phyloP scores from a whole-genome alignment of 1,140 invertebrate species.

The Psix sp. region DNA sequence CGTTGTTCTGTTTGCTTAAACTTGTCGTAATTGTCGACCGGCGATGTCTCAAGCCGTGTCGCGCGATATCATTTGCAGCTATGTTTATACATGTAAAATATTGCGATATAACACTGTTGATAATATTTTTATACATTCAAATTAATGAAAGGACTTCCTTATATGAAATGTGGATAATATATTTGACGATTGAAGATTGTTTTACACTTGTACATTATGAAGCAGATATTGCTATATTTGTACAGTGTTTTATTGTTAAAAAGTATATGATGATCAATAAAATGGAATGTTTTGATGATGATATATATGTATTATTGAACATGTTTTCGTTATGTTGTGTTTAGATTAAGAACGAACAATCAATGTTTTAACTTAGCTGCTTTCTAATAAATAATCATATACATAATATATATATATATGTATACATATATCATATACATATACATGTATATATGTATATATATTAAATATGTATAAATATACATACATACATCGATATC shows the following conservation, averaged over 20 bases:
- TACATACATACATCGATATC: too few relatives aligned
- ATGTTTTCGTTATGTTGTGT: too few relatives aligned
- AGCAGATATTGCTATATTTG: slow-evolving; percentile 38
- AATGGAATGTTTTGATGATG: too few relatives aligned
- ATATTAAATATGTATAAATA: too few relatives aligned
- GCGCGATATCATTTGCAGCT: slow-evolving; percentile 2
- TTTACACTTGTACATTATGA: slow-evolving; percentile 20
- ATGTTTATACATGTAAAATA: slow-evolving; percentile 9
- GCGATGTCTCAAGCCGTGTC: neutral
- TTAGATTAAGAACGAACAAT: too few relatives aligned
- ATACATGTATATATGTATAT: too few relatives aligned
- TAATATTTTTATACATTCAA: slow-evolving; percentile 47
- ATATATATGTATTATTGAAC: too few relatives aligned
- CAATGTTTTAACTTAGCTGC: too few relatives aligned
- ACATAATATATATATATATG: too few relatives aligned
- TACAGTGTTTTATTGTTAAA: slow-evolving; percentile 48
- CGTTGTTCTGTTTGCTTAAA: slow-evolving; percentile 1
- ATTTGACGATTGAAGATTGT: slow-evolving; percentile 26
- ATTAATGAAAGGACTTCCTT: slow-evolving; percentile 23
- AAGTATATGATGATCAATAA: too few relatives aligned
- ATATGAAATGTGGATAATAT: slow-evolving; percentile 18
- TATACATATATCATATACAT: too few relatives aligned
- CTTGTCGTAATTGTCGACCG: neutral
- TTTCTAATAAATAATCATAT: too few relatives aligned
- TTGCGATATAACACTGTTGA: slow-evolving; percentile 33